Evolutionary conservation across 1,140 invertebrate genomes (phyloP), one percentile per base, ranked within the genome.

Genomic region (Heliconius congener): DNA sequence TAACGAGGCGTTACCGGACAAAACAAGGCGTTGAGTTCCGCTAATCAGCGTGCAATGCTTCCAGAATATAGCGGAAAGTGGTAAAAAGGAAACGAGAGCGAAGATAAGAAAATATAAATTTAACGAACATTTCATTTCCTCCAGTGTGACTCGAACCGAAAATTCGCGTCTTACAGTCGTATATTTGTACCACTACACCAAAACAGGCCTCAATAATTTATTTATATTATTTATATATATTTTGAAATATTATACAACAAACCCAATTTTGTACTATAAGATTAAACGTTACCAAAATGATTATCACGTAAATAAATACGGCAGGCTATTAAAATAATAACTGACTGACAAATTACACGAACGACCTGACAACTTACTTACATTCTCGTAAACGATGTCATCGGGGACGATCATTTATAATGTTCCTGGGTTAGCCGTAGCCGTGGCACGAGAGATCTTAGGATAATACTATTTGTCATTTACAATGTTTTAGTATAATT

Each of bases 401-500:
- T 81, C 79, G 74, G 71, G 75, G 72, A 77, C 34, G 60, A 81
- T 81, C 79, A 81, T 81, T 81, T 81, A 81, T 81, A 81, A 81
- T 50, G 27, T 23, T 27, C 30, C 70, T 77, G 18, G 74, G 55
- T 74, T 81, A 77, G 71, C 75, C 75, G 46, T 19, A 72, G 66
- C 71, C 79, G 57, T 42, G 30, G 50, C 71, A 79, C 50, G 74
- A 76, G 74, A 76, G 46, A n/a, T 55, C 73, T 52, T 39, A 73
- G 39, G 71, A 6, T 60, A 30, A 74, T 50, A 46, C 73, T 73
- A 55, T 80, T 73, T 80, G 74, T 76, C 79, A 75, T 50, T 19
- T 57, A 52, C 39, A 73, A 71, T 52, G 71, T 80, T 76, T 34
- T 46, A 66, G 72, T 23, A 76, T 76, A 76, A 80, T 80, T 73